A percentile compares a stretch with the other conserved stretches of the same genome.
These are phyloP conservation scores for Plutomurus gul DNA, from an alignment of 1,140 invertebrate species.

Conservation along the genomic window DNA sequence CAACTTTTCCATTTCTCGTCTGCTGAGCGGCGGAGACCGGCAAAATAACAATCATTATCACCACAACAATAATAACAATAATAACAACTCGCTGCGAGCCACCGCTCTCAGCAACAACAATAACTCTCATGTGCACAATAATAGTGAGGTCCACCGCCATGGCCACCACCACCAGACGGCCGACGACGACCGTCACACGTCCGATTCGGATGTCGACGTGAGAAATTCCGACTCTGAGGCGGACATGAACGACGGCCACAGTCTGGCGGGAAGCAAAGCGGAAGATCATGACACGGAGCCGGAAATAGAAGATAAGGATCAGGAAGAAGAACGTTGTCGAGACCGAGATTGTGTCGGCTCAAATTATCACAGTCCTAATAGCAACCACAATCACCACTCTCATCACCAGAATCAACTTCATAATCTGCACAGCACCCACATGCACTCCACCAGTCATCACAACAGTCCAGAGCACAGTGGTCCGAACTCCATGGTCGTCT, in stretches of 20 bases:
- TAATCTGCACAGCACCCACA: neutral
- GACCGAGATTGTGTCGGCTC: conserved; percentile 5
- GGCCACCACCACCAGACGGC: neutral
- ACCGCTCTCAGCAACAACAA: neutral
- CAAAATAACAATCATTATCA: conserved; percentile 40
- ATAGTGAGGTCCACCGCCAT: neutral
- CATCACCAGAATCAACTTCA: neutral
- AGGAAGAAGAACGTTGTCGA: conserved; percentile 34
- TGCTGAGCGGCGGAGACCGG: conserved; percentile 42
- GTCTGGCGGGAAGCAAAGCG: neutral
- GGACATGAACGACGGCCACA: neutral
- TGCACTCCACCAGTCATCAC: neutral
- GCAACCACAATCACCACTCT: neutral
- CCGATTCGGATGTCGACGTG: neutral
- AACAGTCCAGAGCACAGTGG: neutral
- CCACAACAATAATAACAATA: conserved; percentile 30
- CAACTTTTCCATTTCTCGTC: conserved; percentile 52
- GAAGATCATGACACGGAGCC: conserved; percentile 31
- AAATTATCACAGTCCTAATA: neutral
- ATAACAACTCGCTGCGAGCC: neutral
- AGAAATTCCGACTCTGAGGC: neutral
- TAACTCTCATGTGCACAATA: neutral
- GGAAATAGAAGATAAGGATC: conserved; percentile 39
- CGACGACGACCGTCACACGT: neutral
- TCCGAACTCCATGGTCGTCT: neutral